Conservation (phyloP, 2,113 vertebrate species). For the Electrona antarctica region DNA sequence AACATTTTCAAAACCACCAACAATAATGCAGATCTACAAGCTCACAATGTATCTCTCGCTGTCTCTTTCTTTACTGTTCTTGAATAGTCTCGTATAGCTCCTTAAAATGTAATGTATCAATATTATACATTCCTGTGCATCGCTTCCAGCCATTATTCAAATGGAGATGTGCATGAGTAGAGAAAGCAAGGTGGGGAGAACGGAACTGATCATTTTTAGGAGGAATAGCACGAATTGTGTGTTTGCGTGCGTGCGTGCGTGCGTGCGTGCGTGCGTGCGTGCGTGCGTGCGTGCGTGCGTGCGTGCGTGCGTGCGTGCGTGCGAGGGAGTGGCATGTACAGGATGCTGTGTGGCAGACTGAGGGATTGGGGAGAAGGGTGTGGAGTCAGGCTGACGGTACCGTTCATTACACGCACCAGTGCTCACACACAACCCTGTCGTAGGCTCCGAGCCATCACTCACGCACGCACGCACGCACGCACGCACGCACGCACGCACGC, state of each 20-base stretch:
- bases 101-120: constrained; percentile 57
- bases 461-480: constrained; percentile 17
- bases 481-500: constrained; percentile 47
- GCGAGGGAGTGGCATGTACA: constrained; percentile 32
- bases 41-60: background rate
- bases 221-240: background rate
- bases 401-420: constrained; percentile 79
- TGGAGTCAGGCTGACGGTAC: constrained; percentile 32
- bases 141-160: constrained; percentile 52
- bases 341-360: constrained; percentile 43
- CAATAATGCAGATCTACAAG: too few species aligned
- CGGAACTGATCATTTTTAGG: constrained; percentile 26
- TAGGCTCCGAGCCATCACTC: constrained; percentile 27
- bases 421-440: constrained; percentile 58
- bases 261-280: background rate
- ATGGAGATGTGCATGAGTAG: constrained; percentile 24
- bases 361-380: constrained; percentile 15
- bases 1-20: too few species aligned
- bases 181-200: background rate
- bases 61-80: constrained; percentile 28
- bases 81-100: constrained; percentile 35
- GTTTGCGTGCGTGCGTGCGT: background rate
- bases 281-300: background rate
- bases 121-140: constrained; percentile 44
- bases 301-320: constrained; percentile 9